These are phyloP conservation scores for Oreochromis grahami DNA, from an alignment of 2,797 vertebrate genomes.

Conservation along the genomic window DNA sequence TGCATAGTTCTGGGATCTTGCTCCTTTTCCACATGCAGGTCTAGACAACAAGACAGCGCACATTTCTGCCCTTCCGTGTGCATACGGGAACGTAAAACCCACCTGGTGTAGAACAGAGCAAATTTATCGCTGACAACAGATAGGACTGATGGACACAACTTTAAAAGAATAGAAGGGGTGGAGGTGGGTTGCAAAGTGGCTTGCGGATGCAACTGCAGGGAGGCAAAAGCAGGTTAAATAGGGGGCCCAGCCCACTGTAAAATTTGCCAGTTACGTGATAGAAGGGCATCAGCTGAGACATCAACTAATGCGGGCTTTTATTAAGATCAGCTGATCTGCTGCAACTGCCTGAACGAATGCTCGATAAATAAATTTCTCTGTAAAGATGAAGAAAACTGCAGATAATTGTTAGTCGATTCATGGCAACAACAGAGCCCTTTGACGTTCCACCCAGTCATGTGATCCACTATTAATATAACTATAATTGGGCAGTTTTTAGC, in stretches of 20 bases:
- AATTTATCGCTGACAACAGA: background rate
- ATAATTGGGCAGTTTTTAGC: background rate
- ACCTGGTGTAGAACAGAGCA: background rate
- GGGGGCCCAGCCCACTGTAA: background rate
- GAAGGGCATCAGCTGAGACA: background rate
- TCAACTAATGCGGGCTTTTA: rapidly evolving
- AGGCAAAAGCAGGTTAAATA: background rate
- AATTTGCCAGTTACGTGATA: background rate
- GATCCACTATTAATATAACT: background rate
- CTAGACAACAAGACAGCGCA: background rate
- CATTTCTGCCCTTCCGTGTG: background rate
- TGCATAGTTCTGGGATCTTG: background rate
- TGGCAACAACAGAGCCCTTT: background rate
- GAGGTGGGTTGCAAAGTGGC: background rate
- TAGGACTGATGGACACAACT: background rate
- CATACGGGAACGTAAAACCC: background rate
- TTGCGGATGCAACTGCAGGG: background rate
- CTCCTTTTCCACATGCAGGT: background rate
- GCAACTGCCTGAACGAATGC: background rate
- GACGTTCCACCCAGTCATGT: background rate
- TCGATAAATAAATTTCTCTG: background rate
- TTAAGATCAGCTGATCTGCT: background rate
- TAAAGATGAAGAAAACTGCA: background rate
- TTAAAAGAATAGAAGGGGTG: background rate
- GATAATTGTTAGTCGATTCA: background rate